Evolutionary conservation across 2,797 vertebrate genomes (phyloP).

Genomic region (Diglossa cyanea): DNA sequence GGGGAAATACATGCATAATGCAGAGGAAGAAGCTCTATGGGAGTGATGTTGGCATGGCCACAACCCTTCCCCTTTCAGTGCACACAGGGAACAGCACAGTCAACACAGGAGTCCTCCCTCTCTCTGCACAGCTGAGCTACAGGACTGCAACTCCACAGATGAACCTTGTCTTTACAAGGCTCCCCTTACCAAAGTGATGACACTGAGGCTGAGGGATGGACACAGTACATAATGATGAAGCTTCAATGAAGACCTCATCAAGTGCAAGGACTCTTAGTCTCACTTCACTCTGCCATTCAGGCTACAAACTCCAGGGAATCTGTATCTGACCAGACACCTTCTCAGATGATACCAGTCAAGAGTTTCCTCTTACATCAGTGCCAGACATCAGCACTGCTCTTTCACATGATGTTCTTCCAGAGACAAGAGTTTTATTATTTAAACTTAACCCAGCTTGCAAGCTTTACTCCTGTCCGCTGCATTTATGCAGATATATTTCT

Average conservation of each 20-base stretch:
- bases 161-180: background rate
- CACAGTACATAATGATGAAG: background rate
- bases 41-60: background rate
- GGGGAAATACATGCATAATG: fast-evolving
- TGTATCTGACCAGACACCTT: background rate
- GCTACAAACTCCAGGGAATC: background rate
- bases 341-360: background rate
- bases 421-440: background rate
- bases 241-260: background rate
- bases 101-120: background rate
- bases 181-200: background rate
- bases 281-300: background rate
- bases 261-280: background rate
- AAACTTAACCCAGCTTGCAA: background rate
- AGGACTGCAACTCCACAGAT: background rate
- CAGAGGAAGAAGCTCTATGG: background rate
- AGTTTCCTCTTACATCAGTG: background rate
- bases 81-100: fast-evolving
- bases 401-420: background rate
- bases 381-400: background rate
- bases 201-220: background rate
- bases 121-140: background rate
- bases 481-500: background rate
- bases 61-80: background rate
- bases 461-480: background rate